These are phyloP conservation scores for Nyctibius grandis DNA, from an alignment of 2,797 vertebrate genomes.

Conservation along the genomic window DNA sequence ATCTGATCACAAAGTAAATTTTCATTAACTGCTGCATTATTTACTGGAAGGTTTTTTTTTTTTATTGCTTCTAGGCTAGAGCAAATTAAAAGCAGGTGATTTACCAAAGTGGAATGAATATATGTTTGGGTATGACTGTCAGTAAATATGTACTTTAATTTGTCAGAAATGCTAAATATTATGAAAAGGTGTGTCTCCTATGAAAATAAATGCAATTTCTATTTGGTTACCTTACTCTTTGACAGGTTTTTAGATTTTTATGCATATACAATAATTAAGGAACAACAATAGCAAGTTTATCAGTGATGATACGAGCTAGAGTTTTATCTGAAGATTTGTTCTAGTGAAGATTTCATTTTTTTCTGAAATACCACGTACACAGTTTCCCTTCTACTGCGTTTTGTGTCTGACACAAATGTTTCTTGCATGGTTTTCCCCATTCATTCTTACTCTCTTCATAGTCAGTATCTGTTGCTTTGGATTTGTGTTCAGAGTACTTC, in stretches of 20 bases:
- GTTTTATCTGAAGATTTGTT: neutral
- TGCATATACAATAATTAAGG: neutral
- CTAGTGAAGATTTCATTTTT: neutral
- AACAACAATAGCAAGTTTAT: neutral
- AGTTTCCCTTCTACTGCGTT: neutral
- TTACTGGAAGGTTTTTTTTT: neutral
- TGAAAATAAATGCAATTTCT: neutral
- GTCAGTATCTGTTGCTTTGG: neutral
- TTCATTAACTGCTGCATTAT: neutral
- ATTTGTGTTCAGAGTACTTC: neutral
- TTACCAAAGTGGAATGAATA: neutral
- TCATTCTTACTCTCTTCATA: neutral
- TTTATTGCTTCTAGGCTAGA: neutral
- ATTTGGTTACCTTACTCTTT: neutral
- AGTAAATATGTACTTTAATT: neutral
- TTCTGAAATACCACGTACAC: neutral
- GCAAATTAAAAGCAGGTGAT: neutral
- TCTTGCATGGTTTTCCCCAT: neutral
- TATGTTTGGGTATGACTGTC: neutral
- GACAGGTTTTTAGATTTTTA: neutral
- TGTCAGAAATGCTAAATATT: neutral
- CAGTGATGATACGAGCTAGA: neutral
- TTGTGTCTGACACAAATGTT: neutral
- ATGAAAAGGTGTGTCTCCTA: neutral
- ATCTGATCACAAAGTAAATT: neutral